phyloP scores from a whole-genome alignment of 2,113 vertebrate genomes.

The Saguinus imperator region DNA sequence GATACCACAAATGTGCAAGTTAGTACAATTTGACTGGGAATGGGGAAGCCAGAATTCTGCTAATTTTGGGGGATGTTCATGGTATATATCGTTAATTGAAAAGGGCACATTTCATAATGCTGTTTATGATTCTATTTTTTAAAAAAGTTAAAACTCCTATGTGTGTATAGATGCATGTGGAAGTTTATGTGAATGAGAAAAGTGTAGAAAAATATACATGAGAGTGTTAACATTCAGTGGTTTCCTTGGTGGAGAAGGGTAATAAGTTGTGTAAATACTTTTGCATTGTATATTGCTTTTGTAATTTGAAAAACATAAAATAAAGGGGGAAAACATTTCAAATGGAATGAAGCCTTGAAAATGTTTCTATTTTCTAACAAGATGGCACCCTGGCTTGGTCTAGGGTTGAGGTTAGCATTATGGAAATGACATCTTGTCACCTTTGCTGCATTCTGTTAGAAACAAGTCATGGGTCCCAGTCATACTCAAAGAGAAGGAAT shows the following conservation, averaged over 20 bases:
- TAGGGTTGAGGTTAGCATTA: neutral
- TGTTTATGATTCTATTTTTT: constrained; percentile 15
- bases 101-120: neutral
- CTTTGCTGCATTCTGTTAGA: neutral
- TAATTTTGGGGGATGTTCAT: neutral
- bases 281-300: constrained; percentile 35
- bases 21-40: neutral
- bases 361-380: constrained; percentile 40
- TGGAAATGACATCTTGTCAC: neutral
- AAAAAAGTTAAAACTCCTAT: neutral
- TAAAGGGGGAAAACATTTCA: constrained; percentile 20
- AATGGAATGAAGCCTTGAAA: neutral
- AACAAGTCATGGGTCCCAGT: neutral
- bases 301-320: constrained; percentile 46
- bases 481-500: neutral
- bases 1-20: neutral
- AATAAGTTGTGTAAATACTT: constrained; percentile 17
- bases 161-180: neutral
- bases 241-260: neutral
- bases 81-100: constrained; percentile 14
- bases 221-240: neutral
- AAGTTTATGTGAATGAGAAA: neutral
- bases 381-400: neutral
- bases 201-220: neutral
- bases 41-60: neutral